Evolutionary conservation across 2,113 vertebrate genomes (phyloP), one percentile per base, ranked within the genome.

Genomic region (Fregetta grallaria): DNA sequence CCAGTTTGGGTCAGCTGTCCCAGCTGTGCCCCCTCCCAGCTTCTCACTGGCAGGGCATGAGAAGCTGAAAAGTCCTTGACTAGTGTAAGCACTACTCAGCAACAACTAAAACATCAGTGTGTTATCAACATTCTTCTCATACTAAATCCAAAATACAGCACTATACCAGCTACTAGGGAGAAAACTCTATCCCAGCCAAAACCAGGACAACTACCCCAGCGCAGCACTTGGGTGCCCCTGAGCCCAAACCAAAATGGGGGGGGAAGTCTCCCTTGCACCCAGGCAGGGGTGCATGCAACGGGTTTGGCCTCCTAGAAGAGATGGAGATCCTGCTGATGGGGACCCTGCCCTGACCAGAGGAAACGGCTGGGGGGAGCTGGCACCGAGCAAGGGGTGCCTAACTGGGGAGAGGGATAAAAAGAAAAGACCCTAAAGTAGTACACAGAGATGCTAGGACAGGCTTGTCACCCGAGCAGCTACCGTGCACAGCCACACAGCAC

Each of bases 221-320:
- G 22, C 3, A 1, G 32, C 20, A 40, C 21, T 1, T n/a, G n/a
- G n/a, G 18, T 10, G 7, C 3, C 11, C 38, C 36, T 0, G 1
- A 45, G 30, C 19, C 71, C 38, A 50, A 68, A 50, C 23, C 1
- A 0, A 52, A 45, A 19, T n/a, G 38, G 16, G 13, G 25, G n/a
- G 17, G 53, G 40, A 67, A 49, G 6, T 13, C 15, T 61, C 45
- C 25, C 29, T 58, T 27, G 36, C 6, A 5, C 44, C 32, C 19
- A 34, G 11, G 32, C 16, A 36, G 13, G n/a, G 15, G 7, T 56
- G 21, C 22, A 5, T 2, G 21, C 47, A n/a, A n/a, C 2, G 1
- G 18, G 11, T 67, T 67, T 68, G 61, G 32, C 32, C 19, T 44
- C 53, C 26, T 61, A 34, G 73, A 49, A 50, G 42, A 79, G 42